Base-by-base conservation (phyloP, 2,113 vertebrate genomes). In the Pagrus major region DNA sequence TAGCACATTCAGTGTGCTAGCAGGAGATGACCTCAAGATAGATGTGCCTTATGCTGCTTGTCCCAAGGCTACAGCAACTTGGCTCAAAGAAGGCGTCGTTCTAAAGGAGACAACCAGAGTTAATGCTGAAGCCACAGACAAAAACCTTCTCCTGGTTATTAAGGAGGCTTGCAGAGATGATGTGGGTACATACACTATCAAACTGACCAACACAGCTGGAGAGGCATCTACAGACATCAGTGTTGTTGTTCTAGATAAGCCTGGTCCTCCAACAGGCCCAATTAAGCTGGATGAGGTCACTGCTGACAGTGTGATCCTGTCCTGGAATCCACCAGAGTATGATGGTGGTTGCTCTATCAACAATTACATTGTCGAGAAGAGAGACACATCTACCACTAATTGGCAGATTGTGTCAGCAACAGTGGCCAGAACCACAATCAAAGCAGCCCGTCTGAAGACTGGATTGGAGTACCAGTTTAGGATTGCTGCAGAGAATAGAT, bases 371-470 rank as follows among this genome's bases (percentile, higher is more conserved):
- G 97, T 99, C 66, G 98, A 99, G 91, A 99, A 97, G 92, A 96
- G 98, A 91, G 98, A 99, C 76, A 99, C 98, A 63, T 97, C 98
- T n/a, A 98, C 97, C n/a, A 99, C 97, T 3, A 94, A 94, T 84
- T 99, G 98, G 98, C 97, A 99, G 74, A 97, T 97, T 89, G 97
- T 99, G 66, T 99, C 98, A 83, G 97, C 98, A 52, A 99, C 98
- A 35, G 97, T 99, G 75, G 98, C 98, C 68, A 97, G 98, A 93
- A 99, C 97, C 86, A 99, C 96, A 14, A 96, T 98, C 87, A 99
- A 99, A 88, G 97, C 97, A 51, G 95, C 94, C 73, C 95, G 96
- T 75, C 92, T 99, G 29, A 99, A 98, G 94, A 99, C 97, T 78
- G 98, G 98, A 47, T 94, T 81, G 76, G 97, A 99, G 67, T 99